Conservation (phyloP, 2,797 vertebrate genomes). For the Mus spretus region DNA sequence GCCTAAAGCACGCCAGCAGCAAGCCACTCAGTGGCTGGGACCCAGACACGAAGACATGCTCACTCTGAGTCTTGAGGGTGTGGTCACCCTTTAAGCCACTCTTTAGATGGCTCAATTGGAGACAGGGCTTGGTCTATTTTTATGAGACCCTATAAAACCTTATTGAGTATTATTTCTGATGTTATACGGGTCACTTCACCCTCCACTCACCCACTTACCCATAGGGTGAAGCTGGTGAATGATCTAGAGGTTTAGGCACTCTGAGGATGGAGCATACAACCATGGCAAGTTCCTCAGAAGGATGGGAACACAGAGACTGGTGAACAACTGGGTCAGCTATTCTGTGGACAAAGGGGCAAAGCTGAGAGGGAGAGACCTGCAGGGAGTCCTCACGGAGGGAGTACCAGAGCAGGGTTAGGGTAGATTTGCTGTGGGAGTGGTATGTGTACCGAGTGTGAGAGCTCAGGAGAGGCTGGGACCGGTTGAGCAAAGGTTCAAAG, state of each 20-base stretch:
- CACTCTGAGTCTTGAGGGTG: neutral
- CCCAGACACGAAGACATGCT: neutral
- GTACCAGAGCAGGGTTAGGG: neutral
- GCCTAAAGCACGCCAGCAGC: neutral
- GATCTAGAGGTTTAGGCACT: neutral
- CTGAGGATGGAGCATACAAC: neutral
- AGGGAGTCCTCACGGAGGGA: neutral
- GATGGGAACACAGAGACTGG: rapidly evolving
- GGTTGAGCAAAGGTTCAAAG: neutral
- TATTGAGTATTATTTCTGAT: neutral
- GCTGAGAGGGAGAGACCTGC: neutral
- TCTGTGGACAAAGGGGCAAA: neutral
- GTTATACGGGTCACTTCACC: neutral
- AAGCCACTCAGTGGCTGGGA: neutral
- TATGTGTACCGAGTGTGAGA: neutral
- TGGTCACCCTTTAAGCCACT: neutral
- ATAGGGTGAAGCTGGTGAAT: neutral
- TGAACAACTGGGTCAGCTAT: neutral
- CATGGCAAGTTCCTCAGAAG: neutral
- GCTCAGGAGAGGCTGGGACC: neutral
- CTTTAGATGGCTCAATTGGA: neutral
- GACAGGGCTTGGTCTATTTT: neutral
- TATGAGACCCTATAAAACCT: neutral
- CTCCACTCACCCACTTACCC: neutral
- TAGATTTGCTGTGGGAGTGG: neutral